Percentiles rank a stretch among this genome's conserved stretches.
Evolutionary conservation across 2,113 vertebrate species (phyloP).

Genomic region (Podilymbus podiceps): DNA sequence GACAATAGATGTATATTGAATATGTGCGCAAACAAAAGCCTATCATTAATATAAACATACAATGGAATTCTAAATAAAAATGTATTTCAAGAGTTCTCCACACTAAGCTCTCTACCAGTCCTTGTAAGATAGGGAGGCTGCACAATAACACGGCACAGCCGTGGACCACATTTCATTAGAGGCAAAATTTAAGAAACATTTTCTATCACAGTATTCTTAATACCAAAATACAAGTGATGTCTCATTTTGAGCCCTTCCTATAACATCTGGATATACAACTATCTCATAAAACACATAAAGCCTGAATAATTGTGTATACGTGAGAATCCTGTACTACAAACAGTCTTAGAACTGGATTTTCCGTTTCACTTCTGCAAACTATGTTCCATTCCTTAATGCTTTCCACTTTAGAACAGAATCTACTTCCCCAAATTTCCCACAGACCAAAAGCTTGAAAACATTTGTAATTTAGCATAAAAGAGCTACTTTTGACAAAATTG

Average conservation of each 20-base stretch:
- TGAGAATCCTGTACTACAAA: neutral
- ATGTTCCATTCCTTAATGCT: neutral
- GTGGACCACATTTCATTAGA: neutral
- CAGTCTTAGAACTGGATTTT: neutral
- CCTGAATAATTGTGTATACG: neutral
- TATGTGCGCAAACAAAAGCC: neutral
- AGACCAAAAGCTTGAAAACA: neutral
- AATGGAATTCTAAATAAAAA: too few relatives aligned
- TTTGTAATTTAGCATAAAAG: neutral
- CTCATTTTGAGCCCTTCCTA: neutral
- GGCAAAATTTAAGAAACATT: neutral
- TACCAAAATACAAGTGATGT: neutral
- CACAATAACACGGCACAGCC: neutral
- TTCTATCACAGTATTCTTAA: neutral
- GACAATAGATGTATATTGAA: neutral
- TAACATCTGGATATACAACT: neutral
- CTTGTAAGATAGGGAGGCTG: neutral
- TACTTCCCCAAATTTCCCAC: neutral
- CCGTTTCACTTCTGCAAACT: neutral
- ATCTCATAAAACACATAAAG: neutral
- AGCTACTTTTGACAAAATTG: slow-evolving; percentile 3
- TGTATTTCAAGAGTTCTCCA: neutral
- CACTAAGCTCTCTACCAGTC: neutral
- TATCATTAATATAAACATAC: neutral
- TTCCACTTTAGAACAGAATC: neutral